These are phyloP conservation scores for Drosophila neonasuta DNA, from an alignment of 2,888 invertebrate genomes.

Conservation along the genomic window DNA sequence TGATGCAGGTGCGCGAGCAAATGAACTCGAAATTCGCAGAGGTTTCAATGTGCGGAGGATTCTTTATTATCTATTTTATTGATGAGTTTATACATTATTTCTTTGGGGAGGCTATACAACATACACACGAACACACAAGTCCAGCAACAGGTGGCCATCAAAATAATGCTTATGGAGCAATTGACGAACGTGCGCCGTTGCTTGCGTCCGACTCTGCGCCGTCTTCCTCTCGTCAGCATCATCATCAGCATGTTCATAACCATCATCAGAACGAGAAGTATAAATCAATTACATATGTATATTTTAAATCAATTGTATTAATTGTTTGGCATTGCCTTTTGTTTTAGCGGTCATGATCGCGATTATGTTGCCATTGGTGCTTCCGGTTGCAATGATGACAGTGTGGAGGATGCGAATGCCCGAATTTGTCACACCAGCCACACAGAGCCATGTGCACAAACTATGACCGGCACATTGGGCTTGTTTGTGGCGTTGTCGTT, in stretches of 20 bases:
- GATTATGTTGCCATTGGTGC: conserved; percentile 7
- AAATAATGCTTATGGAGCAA: conserved; percentile 67
- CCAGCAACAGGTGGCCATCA: conserved; percentile 24
- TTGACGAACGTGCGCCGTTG: conserved; percentile 61
- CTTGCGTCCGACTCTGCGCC: conserved; percentile 11
- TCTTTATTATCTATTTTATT: conserved; percentile 87
- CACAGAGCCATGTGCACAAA: conserved; percentile 85
- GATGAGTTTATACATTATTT: conserved; percentile 89
- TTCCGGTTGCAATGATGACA: conserved; percentile 62
- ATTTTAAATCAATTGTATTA: background rate
- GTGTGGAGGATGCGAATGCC: conserved; percentile 77
- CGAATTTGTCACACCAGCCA: conserved; percentile 86
- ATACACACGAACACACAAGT: conserved; percentile 56
- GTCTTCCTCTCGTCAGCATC: conserved; percentile 3
- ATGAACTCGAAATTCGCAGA: conserved; percentile 85
- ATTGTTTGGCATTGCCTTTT: conserved; percentile 12
- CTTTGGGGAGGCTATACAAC: conserved; percentile 83
- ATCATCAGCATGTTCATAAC: conserved; percentile 16
- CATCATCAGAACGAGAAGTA: conserved; percentile 36
- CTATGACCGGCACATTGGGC: conserved; percentile 86
- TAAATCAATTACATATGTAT: conserved; percentile 18
- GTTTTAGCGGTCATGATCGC: conserved; percentile 35
- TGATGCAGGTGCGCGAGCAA: conserved; percentile 83
- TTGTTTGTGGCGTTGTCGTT: conserved; percentile 88
- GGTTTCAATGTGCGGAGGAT: conserved; percentile 86